Evolutionary conservation across 2,113 vertebrate genomes (phyloP), one percentile per base, ranked within the genome.

Genomic region (Colaptes auratus): DNA sequence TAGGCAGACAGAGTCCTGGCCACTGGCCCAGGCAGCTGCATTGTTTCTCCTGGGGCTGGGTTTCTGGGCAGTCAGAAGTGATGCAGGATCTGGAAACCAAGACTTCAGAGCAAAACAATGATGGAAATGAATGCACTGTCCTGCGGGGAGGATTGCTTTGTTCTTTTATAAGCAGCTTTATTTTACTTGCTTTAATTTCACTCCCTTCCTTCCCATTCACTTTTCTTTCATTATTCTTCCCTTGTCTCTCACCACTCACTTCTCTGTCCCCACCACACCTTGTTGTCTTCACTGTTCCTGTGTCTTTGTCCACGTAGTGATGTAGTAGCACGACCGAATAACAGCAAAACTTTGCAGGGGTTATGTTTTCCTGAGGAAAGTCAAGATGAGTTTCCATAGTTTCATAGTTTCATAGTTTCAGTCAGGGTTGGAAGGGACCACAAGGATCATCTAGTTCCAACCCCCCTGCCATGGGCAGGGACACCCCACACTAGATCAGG

Each of bases 51-150:
- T 0, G 1, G 61, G 92, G 82, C 52, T 10, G 69, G 55, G 82
- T 93, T 96, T 93, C 92, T 95, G 93, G 86, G 73, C 88, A 94
- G 90, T 78, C 73, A 88, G 73, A 86, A 91, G 56, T 46, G 82
- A 93, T 75, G 88, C 48, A 86, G 72, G 76, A 74, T 86, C 80
- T 90, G 92, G 80, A 96, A 93, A 86, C 48, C 50, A 83, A 90
- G 58, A 39, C 82, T 91, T 92, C 48, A 88, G 87, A 91, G 71
- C 44, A 82, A 82, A 95, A 86, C 86, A 93, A 59, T 90, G 82
- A 74, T 74, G 79, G 90, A 89, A 93, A 84, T 39, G 33, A 94
- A 71, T 5, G 6, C 1, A 1, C 56, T 88, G 91, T 55, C 0
- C 0, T 88, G 59, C 1, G 1, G 46, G 73, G 56, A 80, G 48